Base-by-base conservation (phyloP, 2,888 invertebrate genomes). In the Thymelicus lineola region DNA sequence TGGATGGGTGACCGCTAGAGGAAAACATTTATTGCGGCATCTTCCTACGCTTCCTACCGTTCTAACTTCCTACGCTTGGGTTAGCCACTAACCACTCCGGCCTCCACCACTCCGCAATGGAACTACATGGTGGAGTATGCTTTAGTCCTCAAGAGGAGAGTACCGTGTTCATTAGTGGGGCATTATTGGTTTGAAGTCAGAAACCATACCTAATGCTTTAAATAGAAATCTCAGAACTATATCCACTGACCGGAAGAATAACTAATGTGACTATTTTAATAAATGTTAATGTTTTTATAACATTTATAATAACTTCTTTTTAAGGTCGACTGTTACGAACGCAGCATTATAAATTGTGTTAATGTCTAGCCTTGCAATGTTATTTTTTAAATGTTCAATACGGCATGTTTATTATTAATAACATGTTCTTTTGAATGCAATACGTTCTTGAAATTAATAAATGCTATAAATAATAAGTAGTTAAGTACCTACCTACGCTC, bases 361-460 rank as follows among this genome's bases (percentile, higher is more conserved):
- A 28, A 20, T 9, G 28, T 20, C 28, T 55, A 57, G 36, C 57
- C 57, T 57, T 57, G 35, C 57, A 57, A 57, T 57, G 57, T 57
- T 57, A 36, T 57, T 57, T n/a, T 57, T 57, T n/a, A 14, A 57
- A 57, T 36, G 36, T 57, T 36, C 35, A 57, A n/a, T 36, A 36
- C 28, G 14, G 7, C 57, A 14, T 57, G 5, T 55, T 55, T 28
- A 36, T 57, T 36, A n/a, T 36, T n/a, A 57, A n/a, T 57, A 57
- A 36, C 20, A 17, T 12, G 20, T 20, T 50, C 28, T 57, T 36
- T 57, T 36, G 36, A 57, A 57, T 57, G 35, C 57, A 57, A 57
- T n/a, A 36, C 17, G 57, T 57, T 36, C 57, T 57, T 36, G 57
- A 57, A 36, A 57, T 36, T 36, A 36, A 36, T 57, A 57, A 57